phyloP scores from a whole-genome alignment of 2,888 invertebrate genomes.

The Cerastis rubricosa region DNA sequence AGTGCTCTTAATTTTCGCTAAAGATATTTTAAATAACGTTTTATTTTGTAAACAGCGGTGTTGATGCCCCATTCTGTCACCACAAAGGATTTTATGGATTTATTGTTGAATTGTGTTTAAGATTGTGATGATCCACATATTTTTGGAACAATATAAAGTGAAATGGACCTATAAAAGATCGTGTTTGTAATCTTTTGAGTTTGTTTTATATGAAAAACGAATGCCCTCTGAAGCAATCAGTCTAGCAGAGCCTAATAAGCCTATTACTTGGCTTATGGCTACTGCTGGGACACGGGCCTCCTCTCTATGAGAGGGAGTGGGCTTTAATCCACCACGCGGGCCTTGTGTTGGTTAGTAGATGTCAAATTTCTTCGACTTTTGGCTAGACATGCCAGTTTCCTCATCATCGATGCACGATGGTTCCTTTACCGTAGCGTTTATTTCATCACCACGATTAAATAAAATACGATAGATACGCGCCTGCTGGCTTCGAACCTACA shows the following conservation, averaged over 20 bases:
- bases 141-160: constrained; percentile 9
- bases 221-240: neutral
- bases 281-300: neutral
- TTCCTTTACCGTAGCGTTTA: neutral
- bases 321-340: neutral
- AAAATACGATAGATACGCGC: neutral
- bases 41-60: constrained; percentile 43
- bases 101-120: constrained; percentile 22
- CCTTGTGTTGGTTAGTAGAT: neutral
- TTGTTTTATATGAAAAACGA: neutral
- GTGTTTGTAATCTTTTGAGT: neutral
- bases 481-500: neutral
- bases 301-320: neutral
- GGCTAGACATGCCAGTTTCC: neutral
- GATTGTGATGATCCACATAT: neutral
- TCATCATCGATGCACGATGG: neutral
- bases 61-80: constrained; percentile 45
- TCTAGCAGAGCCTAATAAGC: neutral
- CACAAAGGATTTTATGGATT: constrained; percentile 48
- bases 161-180: neutral
- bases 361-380: neutral
- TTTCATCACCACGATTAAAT: neutral
- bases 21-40: constrained; percentile 48
- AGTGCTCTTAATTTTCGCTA: constrained; percentile 50
- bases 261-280: neutral